Conservation (phyloP, 2,797 vertebrate species). For the Anomalospiza imberbis region DNA sequence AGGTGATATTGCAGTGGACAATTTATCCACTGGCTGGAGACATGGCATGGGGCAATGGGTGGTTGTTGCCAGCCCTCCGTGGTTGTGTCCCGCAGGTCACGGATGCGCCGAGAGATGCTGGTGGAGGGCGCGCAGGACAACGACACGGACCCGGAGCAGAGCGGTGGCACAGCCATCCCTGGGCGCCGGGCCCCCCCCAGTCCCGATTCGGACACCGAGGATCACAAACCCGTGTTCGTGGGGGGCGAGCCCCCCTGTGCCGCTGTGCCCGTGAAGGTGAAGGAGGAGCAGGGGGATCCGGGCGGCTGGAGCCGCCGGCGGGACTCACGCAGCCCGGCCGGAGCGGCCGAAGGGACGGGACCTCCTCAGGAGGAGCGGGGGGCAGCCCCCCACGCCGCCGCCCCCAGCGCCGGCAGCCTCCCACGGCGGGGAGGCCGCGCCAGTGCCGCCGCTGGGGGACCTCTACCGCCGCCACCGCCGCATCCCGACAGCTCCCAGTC, state of each 20-base stretch:
- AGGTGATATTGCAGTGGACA: no score
- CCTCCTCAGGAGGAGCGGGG: constrained; percentile 75
- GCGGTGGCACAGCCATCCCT: constrained; percentile 50
- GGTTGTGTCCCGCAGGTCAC: constrained; percentile 81
- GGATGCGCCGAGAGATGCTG: constrained; percentile 95
- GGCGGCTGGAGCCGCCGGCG: constrained; percentile 29
- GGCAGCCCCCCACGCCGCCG: constrained; percentile 10
- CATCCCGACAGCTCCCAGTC: constrained; percentile 89
- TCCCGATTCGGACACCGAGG: constrained; percentile 84
- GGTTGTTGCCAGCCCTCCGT: accelerated
- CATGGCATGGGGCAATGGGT: accelerated
- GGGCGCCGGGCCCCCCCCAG: constrained; percentile 75
- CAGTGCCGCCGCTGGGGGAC: not conserved
- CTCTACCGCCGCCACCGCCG: constrained; percentile 33
- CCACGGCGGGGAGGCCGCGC: constrained; percentile 62
- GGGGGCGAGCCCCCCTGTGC: constrained; percentile 56
- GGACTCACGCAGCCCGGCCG: constrained; percentile 62
- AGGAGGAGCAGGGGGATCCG: constrained; percentile 83
- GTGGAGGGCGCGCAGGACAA: constrained; percentile 90
- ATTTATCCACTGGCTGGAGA: accelerated
- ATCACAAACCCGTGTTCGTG: constrained; percentile 76
- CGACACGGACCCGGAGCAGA: constrained; percentile 86
- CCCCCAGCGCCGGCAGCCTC: constrained; percentile 58
- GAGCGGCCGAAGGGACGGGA: constrained; percentile 60
- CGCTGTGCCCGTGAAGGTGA: constrained; percentile 73